A percentile compares a stretch with the other conserved stretches of the same genome.
These are phyloP conservation scores for Hemibates koningsi DNA, from an alignment of 2,113 vertebrate species.

Conservation along the genomic window DNA sequence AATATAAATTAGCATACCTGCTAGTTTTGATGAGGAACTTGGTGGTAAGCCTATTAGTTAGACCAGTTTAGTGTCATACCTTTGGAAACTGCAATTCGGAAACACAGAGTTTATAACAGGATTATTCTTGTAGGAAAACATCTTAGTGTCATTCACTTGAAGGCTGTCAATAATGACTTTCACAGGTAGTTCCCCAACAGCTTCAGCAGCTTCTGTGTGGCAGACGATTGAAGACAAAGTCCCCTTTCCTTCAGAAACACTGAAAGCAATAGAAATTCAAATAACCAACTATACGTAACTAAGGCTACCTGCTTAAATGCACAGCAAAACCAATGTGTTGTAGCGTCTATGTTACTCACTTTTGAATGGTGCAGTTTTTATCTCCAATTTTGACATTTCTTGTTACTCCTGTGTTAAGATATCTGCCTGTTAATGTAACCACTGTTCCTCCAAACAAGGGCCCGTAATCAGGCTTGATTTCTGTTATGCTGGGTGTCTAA, in stretches of 20 bases:
- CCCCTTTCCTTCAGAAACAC: constrained; percentile 18
- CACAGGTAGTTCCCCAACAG: constrained; percentile 30
- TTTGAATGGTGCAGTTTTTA: constrained; percentile 64
- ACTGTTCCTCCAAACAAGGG: constrained; percentile 80
- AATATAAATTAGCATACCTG: not conserved
- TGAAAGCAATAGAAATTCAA: not conserved
- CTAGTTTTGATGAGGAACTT: not conserved
- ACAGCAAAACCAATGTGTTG: not conserved
- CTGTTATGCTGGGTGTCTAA: constrained; percentile 77
- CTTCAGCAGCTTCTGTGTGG: constrained; percentile 13
- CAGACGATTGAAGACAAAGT: constrained; percentile 56
- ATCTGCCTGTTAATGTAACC: constrained; percentile 75
- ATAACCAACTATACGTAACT: not conserved
- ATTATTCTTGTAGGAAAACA: constrained; percentile 77
- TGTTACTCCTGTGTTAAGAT: constrained; percentile 73
- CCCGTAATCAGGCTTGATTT: constrained; percentile 76
- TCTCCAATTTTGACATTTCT: constrained; percentile 71
- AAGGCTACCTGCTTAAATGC: not conserved
- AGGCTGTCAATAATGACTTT: constrained; percentile 75
- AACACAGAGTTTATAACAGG: constrained; percentile 67
- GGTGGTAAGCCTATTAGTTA: not conserved
- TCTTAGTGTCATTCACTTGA: constrained; percentile 47
- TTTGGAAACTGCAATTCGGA: constrained; percentile 78
- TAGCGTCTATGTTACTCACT: constrained; percentile 27
- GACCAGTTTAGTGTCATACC: constrained; percentile 38